Conservation (phyloP, 2,888 invertebrate species). For the Blera fallax region DNA sequence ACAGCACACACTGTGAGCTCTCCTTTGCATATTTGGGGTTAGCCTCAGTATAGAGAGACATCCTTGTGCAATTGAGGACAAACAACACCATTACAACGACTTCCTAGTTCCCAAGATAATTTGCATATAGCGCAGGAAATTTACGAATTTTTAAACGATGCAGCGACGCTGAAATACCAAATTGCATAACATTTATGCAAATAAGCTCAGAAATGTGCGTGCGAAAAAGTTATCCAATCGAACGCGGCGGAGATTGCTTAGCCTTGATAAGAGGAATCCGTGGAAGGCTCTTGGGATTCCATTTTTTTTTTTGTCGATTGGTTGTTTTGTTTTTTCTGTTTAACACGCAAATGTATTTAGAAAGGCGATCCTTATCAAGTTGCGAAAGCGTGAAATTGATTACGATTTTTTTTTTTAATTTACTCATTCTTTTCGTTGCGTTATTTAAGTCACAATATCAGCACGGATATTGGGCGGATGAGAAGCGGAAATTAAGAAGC, state of each 20-base stretch:
- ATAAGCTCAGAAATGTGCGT: constrained; percentile 52
- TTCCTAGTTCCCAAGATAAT: constrained; percentile 51
- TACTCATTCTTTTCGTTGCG: not conserved
- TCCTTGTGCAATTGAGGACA: constrained; percentile 37
- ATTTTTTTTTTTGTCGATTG: not conserved
- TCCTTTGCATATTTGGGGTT: not conserved
- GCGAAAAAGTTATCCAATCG: constrained; percentile 65
- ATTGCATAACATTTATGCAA: constrained; percentile 60
- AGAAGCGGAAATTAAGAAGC: no score
- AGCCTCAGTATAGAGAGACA: not conserved
- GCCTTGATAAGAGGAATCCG: constrained; percentile 31
- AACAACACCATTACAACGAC: constrained; percentile 44
- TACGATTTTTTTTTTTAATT: not conserved
- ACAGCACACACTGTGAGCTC: no score
- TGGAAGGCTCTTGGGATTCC: constrained; percentile 2
- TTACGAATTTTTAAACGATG: constrained; percentile 32
- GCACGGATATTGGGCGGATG: no score
- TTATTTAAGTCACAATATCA: no score
- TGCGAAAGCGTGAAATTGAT: not conserved
- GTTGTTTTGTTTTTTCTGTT: no score
- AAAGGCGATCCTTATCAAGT: not conserved
- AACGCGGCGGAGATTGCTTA: constrained; percentile 43
- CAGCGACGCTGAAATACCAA: constrained; percentile 35
- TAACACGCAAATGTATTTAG: not conserved
- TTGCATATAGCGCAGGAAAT: constrained; percentile 33